phyloP scores from a whole-genome alignment of 2,797 vertebrate species.

The Urocyon cinereoargenteus region DNA sequence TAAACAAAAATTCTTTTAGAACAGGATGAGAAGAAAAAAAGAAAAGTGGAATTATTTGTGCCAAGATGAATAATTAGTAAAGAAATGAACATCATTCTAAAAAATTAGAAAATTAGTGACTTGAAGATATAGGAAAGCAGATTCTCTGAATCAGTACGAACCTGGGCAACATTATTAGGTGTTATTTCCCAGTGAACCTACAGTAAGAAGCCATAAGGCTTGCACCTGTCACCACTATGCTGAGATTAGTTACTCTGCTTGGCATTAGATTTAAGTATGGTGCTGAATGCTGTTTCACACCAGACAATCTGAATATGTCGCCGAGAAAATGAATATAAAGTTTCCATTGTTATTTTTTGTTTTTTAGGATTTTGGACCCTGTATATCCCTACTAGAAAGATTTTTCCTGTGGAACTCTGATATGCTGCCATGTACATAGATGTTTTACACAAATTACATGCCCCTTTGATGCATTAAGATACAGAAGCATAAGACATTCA shows the following conservation, averaged over 20 bases:
- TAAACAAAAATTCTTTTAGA: neutral
- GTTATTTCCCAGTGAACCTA: slow-evolving; percentile 59
- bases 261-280: slow-evolving; percentile 73
- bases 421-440: slow-evolving; percentile 61
- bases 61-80: neutral
- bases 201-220: slow-evolving; percentile 78
- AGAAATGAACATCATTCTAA: neutral
- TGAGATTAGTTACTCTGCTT: slow-evolving; percentile 76
- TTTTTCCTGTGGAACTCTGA: slow-evolving; percentile 69
- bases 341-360: slow-evolving; percentile 71
- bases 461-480: slow-evolving; percentile 80
- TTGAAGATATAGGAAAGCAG: slow-evolving; percentile 61
- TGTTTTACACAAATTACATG: slow-evolving; percentile 76
- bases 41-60: neutral
- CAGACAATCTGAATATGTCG: slow-evolving; percentile 65
- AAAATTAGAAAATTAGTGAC: neutral
- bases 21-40: neutral
- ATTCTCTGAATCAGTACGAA: neutral
- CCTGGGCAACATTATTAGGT: neutral
- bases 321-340: slow-evolving; percentile 76
- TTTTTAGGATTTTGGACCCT: slow-evolving; percentile 57
- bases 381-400: slow-evolving; percentile 41
- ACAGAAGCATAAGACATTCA: slow-evolving; percentile 58
- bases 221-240: slow-evolving; percentile 82
- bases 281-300: slow-evolving; percentile 79